A percentile compares a stretch with the other conserved stretches of the same genome.
Conservation (phyloP, 2,113 vertebrate genomes). For the Arizona elegans region DNA sequence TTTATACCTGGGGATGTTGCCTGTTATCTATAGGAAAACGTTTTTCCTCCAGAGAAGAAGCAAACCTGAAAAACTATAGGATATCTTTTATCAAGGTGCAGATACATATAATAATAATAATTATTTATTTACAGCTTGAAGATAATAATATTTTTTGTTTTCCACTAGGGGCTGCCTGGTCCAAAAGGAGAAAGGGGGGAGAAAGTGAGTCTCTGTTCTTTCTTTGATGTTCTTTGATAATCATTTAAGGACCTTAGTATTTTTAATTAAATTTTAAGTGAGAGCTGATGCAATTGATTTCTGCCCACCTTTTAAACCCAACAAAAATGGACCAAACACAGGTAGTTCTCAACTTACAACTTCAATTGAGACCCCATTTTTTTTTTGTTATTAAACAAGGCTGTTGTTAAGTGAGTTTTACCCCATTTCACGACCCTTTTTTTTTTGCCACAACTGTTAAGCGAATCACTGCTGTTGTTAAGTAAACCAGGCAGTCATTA, state of each 20-base stretch:
- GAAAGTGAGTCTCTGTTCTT: constrained; percentile 72
- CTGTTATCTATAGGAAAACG: not conserved
- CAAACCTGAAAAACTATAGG: not conserved
- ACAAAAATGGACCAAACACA: not conserved
- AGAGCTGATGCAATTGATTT: not conserved
- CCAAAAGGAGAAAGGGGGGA: constrained; percentile 90
- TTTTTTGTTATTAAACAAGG: not conserved
- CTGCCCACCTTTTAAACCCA: not conserved
- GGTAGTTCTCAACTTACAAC: not conserved
- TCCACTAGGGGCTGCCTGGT: constrained; percentile 81
- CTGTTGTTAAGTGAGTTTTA: not conserved
- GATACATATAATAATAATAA: not conserved
- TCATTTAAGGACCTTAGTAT: too few species aligned
- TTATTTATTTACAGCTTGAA: not conserved
- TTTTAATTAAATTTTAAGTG: not conserved
- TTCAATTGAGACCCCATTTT: too few species aligned
- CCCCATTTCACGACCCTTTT: not conserved
- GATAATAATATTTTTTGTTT: not conserved
- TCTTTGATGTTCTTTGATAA: not conserved
- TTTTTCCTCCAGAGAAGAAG: not conserved
- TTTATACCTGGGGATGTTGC: not conserved
- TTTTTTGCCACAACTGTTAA: not conserved
- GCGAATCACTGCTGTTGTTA: not conserved
- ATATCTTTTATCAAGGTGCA: not conserved
- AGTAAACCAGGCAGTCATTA: not conserved